phyloP scores from a whole-genome alignment of 2,113 vertebrate genomes.

The Myrmecobius fasciatus region DNA sequence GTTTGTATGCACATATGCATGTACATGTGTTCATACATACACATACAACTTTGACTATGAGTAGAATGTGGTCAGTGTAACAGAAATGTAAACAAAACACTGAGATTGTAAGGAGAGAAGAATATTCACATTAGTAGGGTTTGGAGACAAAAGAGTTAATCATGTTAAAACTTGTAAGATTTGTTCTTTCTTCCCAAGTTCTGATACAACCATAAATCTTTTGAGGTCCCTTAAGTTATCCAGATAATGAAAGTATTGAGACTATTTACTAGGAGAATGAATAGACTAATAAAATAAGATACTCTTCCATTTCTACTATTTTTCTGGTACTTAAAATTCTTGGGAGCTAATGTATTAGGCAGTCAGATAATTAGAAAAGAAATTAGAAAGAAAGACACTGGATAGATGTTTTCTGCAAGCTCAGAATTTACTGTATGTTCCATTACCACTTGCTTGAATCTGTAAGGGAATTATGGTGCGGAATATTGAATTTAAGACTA shows the following conservation, averaged over 20 bases:
- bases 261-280: background rate
- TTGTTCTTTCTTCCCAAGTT: background rate
- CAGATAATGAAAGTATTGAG: constrained; percentile 12
- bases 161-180: background rate
- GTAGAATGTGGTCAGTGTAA: background rate
- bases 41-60: background rate
- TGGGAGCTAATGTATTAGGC: constrained; percentile 8
- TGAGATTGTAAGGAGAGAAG: background rate
- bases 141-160: background rate
- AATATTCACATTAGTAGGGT: background rate
- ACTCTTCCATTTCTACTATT: constrained; percentile 16
- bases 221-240: constrained; percentile 11
- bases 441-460: background rate
- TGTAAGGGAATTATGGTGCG: constrained; percentile 9
- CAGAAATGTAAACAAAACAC: background rate
- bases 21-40: no score
- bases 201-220: constrained; percentile 10
- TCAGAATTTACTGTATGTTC: constrained; percentile 5
- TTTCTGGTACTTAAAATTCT: constrained; percentile 54
- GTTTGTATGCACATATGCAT: background rate
- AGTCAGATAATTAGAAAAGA: constrained; percentile 41
- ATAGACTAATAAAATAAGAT: constrained; percentile 8
- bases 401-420: constrained; percentile 15
- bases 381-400: constrained; percentile 30
- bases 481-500: constrained; percentile 32